A percentile compares a stretch with the other conserved stretches of the same genome.
These are phyloP conservation scores for Nestor notabilis DNA, from an alignment of 2,113 vertebrate species.

Conservation along the genomic window DNA sequence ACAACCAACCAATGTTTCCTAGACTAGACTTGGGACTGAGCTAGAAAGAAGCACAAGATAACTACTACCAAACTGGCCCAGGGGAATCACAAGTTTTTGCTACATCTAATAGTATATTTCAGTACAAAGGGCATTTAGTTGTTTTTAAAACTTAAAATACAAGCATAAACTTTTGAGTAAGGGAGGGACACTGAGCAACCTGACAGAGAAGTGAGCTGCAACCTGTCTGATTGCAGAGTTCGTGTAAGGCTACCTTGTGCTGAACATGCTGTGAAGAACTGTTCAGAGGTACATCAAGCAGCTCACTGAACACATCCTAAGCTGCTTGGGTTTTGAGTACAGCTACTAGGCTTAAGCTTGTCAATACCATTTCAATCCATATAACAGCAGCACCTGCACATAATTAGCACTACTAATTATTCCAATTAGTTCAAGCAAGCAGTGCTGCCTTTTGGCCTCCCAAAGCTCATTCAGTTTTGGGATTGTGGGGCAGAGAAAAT, in stretches of 20 bases:
- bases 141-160: background rate
- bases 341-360: background rate
- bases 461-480: background rate
- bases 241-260: background rate
- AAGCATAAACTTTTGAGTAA: background rate
- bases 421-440: background rate
- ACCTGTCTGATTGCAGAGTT: background rate
- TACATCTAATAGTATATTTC: background rate
- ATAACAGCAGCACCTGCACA: background rate
- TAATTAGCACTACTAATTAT: background rate
- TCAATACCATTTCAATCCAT: background rate
- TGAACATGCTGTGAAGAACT: background rate
- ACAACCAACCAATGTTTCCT: background rate
- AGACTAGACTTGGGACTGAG: background rate
- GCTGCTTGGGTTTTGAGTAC: background rate
- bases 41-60: background rate
- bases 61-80: background rate
- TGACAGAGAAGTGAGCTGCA: background rate
- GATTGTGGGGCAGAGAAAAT: background rate
- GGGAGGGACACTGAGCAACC: background rate
- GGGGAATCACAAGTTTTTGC: background rate
- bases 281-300: background rate
- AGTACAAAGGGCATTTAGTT: background rate
- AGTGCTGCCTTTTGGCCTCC: background rate
- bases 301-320: background rate